phyloP scores from a whole-genome alignment of 2,888 invertebrate genomes.

The Phymatocera aterrima region DNA sequence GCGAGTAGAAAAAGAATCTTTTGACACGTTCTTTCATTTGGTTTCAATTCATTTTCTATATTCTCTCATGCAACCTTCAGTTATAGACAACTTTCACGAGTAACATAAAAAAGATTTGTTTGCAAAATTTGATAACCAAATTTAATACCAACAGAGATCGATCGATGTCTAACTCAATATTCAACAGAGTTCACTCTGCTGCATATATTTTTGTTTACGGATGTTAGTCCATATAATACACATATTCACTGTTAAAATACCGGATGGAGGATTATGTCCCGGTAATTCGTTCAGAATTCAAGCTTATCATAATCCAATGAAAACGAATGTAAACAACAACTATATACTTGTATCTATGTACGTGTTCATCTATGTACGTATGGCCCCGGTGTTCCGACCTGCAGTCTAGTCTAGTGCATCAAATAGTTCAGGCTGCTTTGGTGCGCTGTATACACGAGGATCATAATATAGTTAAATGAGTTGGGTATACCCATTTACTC shows the following conservation, averaged over 20 bases:
- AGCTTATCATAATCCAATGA: constrained; percentile 1
- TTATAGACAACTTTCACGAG: not conserved
- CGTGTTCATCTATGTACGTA: too few relatives aligned
- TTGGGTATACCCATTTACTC: constrained; percentile 20
- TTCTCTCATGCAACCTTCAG: too few relatives aligned
- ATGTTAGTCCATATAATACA: not conserved
- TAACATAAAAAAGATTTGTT: not conserved
- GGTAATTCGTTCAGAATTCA: constrained; percentile 5
- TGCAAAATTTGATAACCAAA: not conserved
- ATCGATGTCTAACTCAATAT: not conserved
- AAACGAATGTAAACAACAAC: constrained; percentile 13
- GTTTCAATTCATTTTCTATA: constrained; percentile 10
- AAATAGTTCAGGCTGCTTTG: constrained; percentile 8
- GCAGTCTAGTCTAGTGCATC: not conserved
- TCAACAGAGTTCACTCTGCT: not conserved
- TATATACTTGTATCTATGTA: too few relatives aligned
- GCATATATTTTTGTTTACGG: not conserved
- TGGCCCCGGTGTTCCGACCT: too few relatives aligned
- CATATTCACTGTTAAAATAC: not conserved
- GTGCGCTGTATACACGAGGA: not conserved
- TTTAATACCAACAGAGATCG: too few relatives aligned
- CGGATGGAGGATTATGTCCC: not conserved
- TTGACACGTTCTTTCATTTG: constrained; percentile 4
- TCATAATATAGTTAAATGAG: constrained; percentile 22
- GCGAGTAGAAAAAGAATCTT: not conserved